Evolutionary conservation across 2,888 invertebrate species (phyloP).

Genomic region (Tromatobia lineatoria): DNA sequence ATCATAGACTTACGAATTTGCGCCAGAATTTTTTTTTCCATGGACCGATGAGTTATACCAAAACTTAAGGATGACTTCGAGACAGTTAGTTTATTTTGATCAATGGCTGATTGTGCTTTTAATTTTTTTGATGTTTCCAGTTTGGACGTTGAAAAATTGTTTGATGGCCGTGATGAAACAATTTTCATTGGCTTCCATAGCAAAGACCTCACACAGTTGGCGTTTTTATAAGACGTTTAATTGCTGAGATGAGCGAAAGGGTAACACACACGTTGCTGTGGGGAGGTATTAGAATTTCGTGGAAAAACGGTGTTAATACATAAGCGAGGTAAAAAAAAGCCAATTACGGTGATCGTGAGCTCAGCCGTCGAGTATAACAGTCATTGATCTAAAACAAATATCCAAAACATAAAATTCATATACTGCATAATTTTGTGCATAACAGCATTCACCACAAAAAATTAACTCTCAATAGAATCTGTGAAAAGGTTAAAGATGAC

Average conservation of each 20-base stretch:
- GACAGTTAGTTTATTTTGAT: slow-evolving; percentile 2
- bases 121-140: slow-evolving; percentile 17
- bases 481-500: not conserved
- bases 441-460: no score
- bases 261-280: slow-evolving; percentile 43
- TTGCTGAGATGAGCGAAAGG: not conserved
- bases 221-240: slow-evolving; percentile 14
- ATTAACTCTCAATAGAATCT: no score
- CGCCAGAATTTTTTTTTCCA: no score
- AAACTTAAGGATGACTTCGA: not conserved
- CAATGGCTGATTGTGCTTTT: slow-evolving; percentile 22
- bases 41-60: slow-evolving; percentile 29
- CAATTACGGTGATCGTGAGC: slow-evolving; percentile 33
- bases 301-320: slow-evolving; percentile 36
- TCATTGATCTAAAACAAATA: slow-evolving; percentile 63
- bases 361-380: slow-evolving; percentile 16
- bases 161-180: not conserved
- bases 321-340: slow-evolving; percentile 21
- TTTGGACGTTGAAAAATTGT: no score
- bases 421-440: no score
- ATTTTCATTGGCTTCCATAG: no score
- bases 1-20: no score
- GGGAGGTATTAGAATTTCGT: slow-evolving; percentile 50
- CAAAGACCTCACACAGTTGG: not conserved
- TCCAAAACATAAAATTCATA: no score